Evolutionary conservation across 2,113 vertebrate genomes (phyloP).

Genomic region (Leuciscus idus): DNA sequence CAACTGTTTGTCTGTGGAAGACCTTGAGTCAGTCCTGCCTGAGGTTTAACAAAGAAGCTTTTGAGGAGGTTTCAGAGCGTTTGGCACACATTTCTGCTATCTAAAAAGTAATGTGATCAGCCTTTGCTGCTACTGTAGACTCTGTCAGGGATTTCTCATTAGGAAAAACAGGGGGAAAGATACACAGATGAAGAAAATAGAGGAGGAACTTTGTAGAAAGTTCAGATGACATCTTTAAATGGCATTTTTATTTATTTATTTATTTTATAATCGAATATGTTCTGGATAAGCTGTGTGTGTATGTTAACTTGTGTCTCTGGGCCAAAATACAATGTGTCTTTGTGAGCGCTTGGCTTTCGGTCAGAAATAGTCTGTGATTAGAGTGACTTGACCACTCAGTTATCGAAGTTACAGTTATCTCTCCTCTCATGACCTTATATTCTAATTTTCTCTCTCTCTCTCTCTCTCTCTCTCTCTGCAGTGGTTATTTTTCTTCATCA

Average conservation of each 20-base stretch:
- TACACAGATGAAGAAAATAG: not conserved
- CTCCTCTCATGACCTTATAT: conserved; percentile 27
- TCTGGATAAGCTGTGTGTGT: conserved; percentile 34
- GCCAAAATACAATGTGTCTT: conserved; percentile 73
- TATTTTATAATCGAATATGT: not conserved
- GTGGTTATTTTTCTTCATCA: conserved; percentile 19
- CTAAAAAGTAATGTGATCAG: conserved; percentile 68
- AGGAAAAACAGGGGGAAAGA: conserved; percentile 28
- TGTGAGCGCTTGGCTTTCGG: conserved; percentile 69
- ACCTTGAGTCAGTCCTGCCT: conserved; percentile 12
- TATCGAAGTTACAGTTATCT: conserved; percentile 39
- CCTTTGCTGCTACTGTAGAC: conserved; percentile 65
- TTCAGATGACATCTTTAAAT: conserved; percentile 28
- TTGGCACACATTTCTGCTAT: conserved; percentile 58
- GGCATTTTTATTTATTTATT: not conserved
- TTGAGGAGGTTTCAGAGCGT: conserved; percentile 52
- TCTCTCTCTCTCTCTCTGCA: not conserved
- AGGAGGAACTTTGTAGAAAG: not conserved
- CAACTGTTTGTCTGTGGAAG: conserved; percentile 23
- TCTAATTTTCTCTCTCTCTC: not conserved
- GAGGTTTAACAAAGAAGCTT: conserved; percentile 56
- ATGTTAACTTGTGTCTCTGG: conserved; percentile 56
- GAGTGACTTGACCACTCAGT: conserved; percentile 51
- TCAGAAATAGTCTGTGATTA: conserved; percentile 66
- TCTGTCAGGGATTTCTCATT: conserved; percentile 68